These are phyloP conservation scores for Chromis chromis DNA, from an alignment of 2,797 vertebrate species.

Conservation along the genomic window DNA sequence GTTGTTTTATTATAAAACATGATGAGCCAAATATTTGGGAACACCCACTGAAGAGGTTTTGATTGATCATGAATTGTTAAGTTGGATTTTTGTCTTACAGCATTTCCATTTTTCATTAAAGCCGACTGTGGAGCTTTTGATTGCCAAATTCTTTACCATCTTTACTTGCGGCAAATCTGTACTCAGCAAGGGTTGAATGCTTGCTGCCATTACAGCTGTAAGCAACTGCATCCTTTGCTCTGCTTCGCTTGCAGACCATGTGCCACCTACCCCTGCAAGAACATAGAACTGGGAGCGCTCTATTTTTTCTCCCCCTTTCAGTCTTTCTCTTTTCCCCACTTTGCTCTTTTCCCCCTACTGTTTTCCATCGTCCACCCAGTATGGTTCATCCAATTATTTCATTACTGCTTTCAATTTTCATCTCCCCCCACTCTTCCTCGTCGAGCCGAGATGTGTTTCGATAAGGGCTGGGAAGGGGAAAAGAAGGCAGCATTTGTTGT, in stretches of 20 bases:
- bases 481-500: constrained; percentile 35
- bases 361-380: constrained; percentile 39
- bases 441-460: constrained; percentile 40
- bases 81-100: too few species aligned
- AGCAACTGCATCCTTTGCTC: constrained; percentile 30
- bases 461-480: constrained; percentile 28
- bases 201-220: constrained; percentile 12
- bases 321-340: not conserved
- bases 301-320: constrained; percentile 3
- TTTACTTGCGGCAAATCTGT: too few species aligned
- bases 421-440: constrained; percentile 15
- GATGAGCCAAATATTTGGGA: too few species aligned
- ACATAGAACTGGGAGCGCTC: constrained; percentile 15
- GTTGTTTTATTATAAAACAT: too few species aligned
- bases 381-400: constrained; percentile 26
- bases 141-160: too few species aligned
- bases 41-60: too few species aligned
- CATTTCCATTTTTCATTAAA: too few species aligned
- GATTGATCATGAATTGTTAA: too few species aligned
- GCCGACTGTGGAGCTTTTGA: too few species aligned
- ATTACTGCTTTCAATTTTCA: constrained; percentile 25
- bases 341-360: not conserved
- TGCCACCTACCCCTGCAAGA: constrained; percentile 36
- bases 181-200: too few species aligned
- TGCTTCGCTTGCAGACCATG: constrained; percentile 39